Evolutionary conservation across 2,797 vertebrate species (phyloP), one percentile per base, ranked within the genome.

Genomic region (Falco columbarius): DNA sequence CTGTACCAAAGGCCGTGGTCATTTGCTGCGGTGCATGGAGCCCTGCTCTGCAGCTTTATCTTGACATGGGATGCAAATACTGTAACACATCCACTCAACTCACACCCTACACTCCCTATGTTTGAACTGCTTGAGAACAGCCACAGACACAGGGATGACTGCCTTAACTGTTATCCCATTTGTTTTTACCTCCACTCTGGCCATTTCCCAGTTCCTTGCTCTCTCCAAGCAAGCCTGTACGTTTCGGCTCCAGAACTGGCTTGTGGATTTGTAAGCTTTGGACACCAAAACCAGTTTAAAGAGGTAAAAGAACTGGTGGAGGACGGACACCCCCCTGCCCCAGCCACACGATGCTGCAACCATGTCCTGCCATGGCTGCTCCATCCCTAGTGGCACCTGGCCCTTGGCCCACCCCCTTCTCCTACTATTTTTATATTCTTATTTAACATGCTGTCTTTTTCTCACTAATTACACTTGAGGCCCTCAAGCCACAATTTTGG

Each of bases 301-400:
- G 38, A 42, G 18, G 54, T 23, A 52, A 73, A 59, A 44, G 44
- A 52, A 22, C 1, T 12, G n/a, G 15, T 42, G 62, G 44, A 34
- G 36, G 26, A 67, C 61, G 81, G 49, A 56, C 44, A 44, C 18
- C 0, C 3, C 19, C 20, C 5, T 7, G 10, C 20, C n/a, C 21
- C 22, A 84, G 70, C 55, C 47, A 38, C 47, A 13, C 0, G 0
- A 32, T 26, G 65, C 59, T 56, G n/a, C 1, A 1, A 16, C 27
- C 59, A 18, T 2, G 2, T 49, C 82, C 61, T 84, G 17, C 54
- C 7, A 1, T 2, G 3, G 15, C 47, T 74, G 46, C 67, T 72
- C 58, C 34, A 20, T 10, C 32, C 71, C n/a, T 27, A 38, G 15
- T 5, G 24, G 34, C 38, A 85, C 40, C 27, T 30, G 7, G 27